Conservation (phyloP, 1,140 invertebrate genomes). For the Lasioglossum albipes region DNA sequence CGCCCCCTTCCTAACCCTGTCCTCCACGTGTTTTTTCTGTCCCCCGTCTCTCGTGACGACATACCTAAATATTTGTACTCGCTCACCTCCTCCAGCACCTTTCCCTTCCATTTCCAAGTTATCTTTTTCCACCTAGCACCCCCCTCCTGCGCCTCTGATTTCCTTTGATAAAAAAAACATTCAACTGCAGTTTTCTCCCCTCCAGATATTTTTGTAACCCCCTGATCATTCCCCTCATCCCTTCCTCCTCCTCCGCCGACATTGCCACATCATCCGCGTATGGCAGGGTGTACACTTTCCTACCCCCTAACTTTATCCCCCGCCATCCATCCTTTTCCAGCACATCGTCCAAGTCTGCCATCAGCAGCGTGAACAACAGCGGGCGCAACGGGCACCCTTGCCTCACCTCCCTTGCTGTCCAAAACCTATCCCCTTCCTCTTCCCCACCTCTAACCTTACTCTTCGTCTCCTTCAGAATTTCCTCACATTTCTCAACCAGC, state of each 20-base stretch:
- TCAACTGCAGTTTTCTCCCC: background rate
- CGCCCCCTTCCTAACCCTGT: background rate
- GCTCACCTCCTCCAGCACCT: background rate
- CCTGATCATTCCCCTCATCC: background rate
- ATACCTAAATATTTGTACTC: background rate
- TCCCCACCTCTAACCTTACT: too few species aligned
- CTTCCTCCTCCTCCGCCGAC: background rate
- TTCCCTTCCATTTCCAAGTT: background rate
- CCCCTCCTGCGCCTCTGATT: background rate
- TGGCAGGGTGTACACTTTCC: too few species aligned
- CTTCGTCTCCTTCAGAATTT: too few species aligned
- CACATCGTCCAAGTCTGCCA: too few species aligned
- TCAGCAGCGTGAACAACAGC: too few species aligned
- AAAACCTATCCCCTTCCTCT: too few species aligned
- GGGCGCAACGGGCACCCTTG: too few species aligned
- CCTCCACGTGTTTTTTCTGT: background rate
- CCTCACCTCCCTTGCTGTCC: too few species aligned
- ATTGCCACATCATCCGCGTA: too few species aligned
- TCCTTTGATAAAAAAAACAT: background rate
- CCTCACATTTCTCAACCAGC: too few species aligned
- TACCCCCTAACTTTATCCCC: background rate
- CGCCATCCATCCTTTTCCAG: background rate
- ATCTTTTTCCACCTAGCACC: too few species aligned
- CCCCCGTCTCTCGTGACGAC: background rate
- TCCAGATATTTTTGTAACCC: background rate